These are phyloP conservation scores for Virgularia gustaviana DNA, from an alignment of 92 coral and sea anemone genomes.

Conservation along the genomic window DNA sequence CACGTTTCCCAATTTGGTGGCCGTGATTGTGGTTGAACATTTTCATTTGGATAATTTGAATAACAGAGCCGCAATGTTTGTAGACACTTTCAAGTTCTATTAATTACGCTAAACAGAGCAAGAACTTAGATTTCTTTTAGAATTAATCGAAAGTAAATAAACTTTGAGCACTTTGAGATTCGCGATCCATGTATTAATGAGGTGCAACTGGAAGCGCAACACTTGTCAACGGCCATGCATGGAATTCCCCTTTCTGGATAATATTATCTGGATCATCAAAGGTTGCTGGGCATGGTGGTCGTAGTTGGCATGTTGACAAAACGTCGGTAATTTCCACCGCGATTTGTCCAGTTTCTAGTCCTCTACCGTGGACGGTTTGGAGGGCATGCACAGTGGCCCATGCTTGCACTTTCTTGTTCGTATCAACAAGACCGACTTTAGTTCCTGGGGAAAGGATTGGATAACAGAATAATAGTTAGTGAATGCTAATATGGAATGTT, in stretches of 20 bases:
- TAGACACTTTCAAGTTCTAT: too few species aligned
- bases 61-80: too few species aligned
- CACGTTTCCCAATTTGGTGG: too few species aligned
- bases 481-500: too few species aligned
- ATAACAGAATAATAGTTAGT: too few species aligned
- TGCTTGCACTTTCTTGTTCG: slow-evolving; percentile 11
- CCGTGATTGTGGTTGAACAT: too few species aligned
- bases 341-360: neutral
- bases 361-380: neutral
- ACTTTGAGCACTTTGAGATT: too few species aligned
- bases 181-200: too few species aligned
- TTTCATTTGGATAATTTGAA: too few species aligned
- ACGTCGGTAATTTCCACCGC: neutral
- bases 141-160: too few species aligned
- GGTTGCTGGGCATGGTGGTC: slow-evolving; percentile 1
- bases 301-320: slow-evolving; percentile 3
- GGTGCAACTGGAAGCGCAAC: neutral
- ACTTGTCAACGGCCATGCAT: slow-evolving; percentile 6
- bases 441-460: slow-evolving; percentile 14
- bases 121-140: too few species aligned
- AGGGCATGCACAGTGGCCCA: slow-evolving; percentile 3
- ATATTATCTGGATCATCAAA: slow-evolving; percentile 14
- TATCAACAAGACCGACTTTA: slow-evolving; percentile 20
- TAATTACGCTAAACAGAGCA: too few species aligned
- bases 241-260: slow-evolving; percentile 18